Percentiles rank a stretch among this genome's conserved stretches.
Evolutionary conservation across 2,113 vertebrate species (phyloP).

Genomic region (Myotis davidii): DNA sequence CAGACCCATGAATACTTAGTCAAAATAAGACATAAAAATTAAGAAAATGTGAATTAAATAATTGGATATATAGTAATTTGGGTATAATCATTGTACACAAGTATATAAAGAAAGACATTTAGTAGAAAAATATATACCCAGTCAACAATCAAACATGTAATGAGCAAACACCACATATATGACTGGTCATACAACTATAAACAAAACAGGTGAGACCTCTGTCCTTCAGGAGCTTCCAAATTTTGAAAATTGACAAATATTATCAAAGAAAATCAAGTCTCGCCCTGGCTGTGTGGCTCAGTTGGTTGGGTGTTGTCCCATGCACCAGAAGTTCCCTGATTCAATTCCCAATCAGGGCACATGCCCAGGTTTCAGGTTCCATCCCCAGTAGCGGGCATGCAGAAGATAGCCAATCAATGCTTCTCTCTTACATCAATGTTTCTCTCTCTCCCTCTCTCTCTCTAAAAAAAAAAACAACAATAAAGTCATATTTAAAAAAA

Average conservation of each 20-base stretch:
- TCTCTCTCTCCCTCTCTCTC: too few relatives aligned
- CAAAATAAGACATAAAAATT: background rate
- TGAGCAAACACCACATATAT: background rate
- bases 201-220: background rate
- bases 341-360: too few relatives aligned
- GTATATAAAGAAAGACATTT: background rate
- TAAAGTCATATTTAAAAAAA: background rate
- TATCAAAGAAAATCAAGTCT: background rate
- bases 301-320: too few relatives aligned
- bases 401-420: too few relatives aligned
- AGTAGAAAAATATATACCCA: background rate
- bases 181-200: background rate
- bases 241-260: background rate
- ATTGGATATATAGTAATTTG: background rate
- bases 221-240: background rate
- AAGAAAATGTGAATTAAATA: conserved; percentile 10
- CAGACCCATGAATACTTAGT: background rate
- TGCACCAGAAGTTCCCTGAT: too few relatives aligned
- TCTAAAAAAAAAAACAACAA: too few relatives aligned
- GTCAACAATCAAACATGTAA: background rate
- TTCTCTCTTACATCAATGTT: too few relatives aligned
- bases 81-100: background rate
- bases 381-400: too few relatives aligned
- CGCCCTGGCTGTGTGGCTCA: too few relatives aligned
- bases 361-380: too few relatives aligned